Evolutionary conservation across 2,113 vertebrate genomes (phyloP).

Genomic region (Cariama cristata): DNA sequence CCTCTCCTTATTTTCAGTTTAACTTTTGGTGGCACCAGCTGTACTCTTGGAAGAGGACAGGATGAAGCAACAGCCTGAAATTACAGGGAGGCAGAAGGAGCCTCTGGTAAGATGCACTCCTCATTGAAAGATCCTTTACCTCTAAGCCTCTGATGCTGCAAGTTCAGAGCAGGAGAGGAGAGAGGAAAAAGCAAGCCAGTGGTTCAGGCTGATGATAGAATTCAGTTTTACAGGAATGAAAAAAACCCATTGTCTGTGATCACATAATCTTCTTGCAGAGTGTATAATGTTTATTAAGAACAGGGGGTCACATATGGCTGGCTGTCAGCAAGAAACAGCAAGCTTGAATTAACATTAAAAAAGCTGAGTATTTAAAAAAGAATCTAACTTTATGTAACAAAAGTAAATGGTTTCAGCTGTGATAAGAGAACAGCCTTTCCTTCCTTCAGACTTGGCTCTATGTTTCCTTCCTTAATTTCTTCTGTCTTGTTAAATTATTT

Average conservation of each 20-base stretch:
- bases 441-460: not conserved
- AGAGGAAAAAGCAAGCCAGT: not conserved
- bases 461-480: slow-evolving; percentile 27
- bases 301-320: not conserved
- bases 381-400: slow-evolving; percentile 19
- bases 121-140: not conserved
- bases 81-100: not conserved
- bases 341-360: slow-evolving; percentile 44
- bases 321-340: slow-evolving; percentile 18
- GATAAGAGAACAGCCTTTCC: not conserved
- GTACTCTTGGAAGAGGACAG: not conserved
- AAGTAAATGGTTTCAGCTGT: slow-evolving; percentile 40
- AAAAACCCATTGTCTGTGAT: not conserved
- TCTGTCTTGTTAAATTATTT: slow-evolving; percentile 25
- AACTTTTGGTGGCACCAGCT: not conserved
- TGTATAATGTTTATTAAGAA: slow-evolving; percentile 23
- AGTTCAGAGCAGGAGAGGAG: not conserved
- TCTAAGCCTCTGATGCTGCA: not conserved
- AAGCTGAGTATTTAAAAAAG: slow-evolving; percentile 18
- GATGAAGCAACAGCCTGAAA: not conserved
- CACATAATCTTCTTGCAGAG: not conserved
- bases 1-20: not conserved
- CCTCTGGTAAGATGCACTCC: not conserved
- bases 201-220: not conserved
- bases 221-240: not conserved